These are phyloP conservation scores for Lepidotrigona ventralis DNA, from an alignment of 1,140 invertebrate genomes.

Conservation along the genomic window DNA sequence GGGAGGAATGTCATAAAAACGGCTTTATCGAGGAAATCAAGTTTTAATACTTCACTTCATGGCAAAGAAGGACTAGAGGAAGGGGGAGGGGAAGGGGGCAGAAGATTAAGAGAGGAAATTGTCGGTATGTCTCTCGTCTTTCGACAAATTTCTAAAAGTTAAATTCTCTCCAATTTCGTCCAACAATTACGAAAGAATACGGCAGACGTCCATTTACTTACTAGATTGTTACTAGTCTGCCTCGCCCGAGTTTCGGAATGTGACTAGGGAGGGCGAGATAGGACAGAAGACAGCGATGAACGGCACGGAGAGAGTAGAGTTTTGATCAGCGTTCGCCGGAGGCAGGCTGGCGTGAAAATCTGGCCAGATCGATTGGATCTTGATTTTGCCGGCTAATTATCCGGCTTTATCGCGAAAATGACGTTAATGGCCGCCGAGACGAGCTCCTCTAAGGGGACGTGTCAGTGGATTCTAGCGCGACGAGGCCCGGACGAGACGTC, in stretches of 20 bases:
- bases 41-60: not conserved
- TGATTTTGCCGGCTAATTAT: constrained; percentile 60
- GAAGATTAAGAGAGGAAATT: not conserved
- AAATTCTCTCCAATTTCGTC: too few species aligned
- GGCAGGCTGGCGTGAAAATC: constrained; percentile 24
- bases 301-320: too few species aligned
- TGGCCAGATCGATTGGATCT: constrained; percentile 47
- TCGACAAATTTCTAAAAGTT: too few species aligned
- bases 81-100: too few species aligned
- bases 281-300: too few species aligned
- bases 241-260: too few species aligned
- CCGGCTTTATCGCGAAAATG: constrained; percentile 58
- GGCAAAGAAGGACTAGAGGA: not conserved
- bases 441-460: constrained; percentile 63
- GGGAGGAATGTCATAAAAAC: not conserved
- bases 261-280: too few species aligned
- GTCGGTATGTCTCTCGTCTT: not conserved
- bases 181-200: too few species aligned
- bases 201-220: too few species aligned
- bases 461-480: constrained; percentile 47
- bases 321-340: too few species aligned
- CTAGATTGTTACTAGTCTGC: too few species aligned
- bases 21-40: constrained; percentile 2
- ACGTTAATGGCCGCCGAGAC: constrained; percentile 72
- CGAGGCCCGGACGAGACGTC: constrained; percentile 46